Evolutionary conservation across 2,797 vertebrate species (phyloP), one percentile per base, ranked within the genome.

Genomic region (Astyanax mexicanus): DNA sequence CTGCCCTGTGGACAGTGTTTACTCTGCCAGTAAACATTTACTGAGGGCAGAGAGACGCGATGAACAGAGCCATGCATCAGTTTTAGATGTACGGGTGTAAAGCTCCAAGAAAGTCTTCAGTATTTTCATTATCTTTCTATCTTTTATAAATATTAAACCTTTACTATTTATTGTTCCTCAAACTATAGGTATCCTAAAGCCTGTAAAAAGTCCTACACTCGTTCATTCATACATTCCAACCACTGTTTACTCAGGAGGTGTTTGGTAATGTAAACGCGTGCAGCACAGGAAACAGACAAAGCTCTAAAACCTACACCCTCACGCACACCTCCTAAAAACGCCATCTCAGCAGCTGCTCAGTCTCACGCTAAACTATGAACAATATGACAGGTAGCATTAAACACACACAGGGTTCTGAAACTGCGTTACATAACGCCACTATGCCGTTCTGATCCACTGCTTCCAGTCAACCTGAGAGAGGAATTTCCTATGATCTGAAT

Each of bases 331-430:
- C 21, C 15, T 67, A 45, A 75, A 67, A 38, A 44, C 4, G 3
- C 12, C 25, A 4, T 21, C 51, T 47, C 44, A 6, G 69, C 69
- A 72, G 76, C 69, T 78, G 75, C 11, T 51, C 35, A 58, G 32
- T 35, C 42, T 78, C 76, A 67, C 17, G 1, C 76, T 25, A 19
- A 58, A 58, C 64, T 52, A 47, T 25, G 38, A 65, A 62, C 60
- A 57, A 71, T 32, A 71, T 70, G 72, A 80, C 69, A 72, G 52
- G 69, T 69, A 12, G 52, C 44, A 61, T 66, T 68, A 68, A 72
- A 78, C 69, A 72, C 58, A 72, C 45, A 60, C 25, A 29, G 58
- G 72, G 60, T 23, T 25, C 67, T 29, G 38, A 23, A 49, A 52
- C 67, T 11, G 62, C 45, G 44, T 77, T 78, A 71, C 52, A 23